Percentiles rank a stretch among this genome's conserved stretches.
Conservation (phyloP, 2,797 vertebrate species). For the Acestrorhynchus altus region DNA sequence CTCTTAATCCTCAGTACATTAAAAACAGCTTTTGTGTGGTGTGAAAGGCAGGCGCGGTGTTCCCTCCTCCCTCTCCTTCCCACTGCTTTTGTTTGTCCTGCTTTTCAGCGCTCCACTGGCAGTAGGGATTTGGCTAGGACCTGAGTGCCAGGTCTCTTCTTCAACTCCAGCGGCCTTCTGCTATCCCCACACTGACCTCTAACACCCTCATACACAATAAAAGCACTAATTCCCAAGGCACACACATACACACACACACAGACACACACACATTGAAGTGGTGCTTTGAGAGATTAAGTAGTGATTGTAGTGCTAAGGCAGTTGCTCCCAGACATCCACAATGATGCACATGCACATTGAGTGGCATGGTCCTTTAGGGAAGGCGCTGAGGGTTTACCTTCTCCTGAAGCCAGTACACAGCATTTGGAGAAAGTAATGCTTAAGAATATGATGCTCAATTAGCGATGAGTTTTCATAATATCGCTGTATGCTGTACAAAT, state of each 20-base stretch:
- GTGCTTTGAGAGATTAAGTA: slow-evolving; percentile 20
- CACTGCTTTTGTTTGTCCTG: slow-evolving; percentile 37
- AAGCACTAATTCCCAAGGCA: slow-evolving; percentile 49
- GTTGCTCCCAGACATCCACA: background rate
- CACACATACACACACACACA: slow-evolving; percentile 14
- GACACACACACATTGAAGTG: slow-evolving; percentile 32
- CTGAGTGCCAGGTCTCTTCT: slow-evolving; percentile 30
- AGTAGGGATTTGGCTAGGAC: slow-evolving; percentile 14
- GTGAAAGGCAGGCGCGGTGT: slow-evolving; percentile 51
- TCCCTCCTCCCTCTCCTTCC: slow-evolving; percentile 46
- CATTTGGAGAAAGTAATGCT: background rate
- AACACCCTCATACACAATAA: slow-evolving; percentile 45
- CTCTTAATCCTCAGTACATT: slow-evolving; percentile 65
- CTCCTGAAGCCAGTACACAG: background rate
- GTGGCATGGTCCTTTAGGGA: background rate
- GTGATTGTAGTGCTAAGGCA: slow-evolving; percentile 7
- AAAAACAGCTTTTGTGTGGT: slow-evolving; percentile 66
- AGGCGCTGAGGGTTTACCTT: background rate
- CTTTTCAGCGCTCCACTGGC: slow-evolving; percentile 31
- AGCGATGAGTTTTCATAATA: background rate
- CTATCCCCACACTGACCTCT: slow-evolving; percentile 33
- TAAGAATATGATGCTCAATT: background rate
- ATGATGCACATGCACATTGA: background rate
- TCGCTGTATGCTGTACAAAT: no score
- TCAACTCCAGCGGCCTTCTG: slow-evolving; percentile 31